phyloP scores from a whole-genome alignment of 2,113 vertebrate genomes.

The Gallinago undulata region DNA sequence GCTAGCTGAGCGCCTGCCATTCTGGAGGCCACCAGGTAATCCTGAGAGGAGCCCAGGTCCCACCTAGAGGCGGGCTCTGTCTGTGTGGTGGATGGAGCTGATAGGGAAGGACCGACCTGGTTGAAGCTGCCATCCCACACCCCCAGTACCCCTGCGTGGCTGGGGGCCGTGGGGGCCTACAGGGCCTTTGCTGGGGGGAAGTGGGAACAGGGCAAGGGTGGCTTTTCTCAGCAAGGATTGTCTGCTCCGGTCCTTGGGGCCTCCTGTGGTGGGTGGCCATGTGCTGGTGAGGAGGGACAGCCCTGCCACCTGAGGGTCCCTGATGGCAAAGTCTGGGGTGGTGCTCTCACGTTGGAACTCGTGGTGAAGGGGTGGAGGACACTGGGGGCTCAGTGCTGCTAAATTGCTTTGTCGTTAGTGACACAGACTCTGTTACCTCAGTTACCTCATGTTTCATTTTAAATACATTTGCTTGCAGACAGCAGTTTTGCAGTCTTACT shows the following conservation, averaged over 20 bases:
- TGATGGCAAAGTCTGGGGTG: fast-evolving
- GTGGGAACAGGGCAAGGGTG: neutral
- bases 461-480: constrained; percentile 17
- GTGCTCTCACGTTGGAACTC: neutral
- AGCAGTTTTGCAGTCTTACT: constrained; percentile 20
- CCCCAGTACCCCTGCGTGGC: fast-evolving
- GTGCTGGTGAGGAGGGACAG: fast-evolving
- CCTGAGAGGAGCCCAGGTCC: neutral
- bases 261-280: neutral
- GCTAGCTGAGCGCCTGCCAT: neutral
- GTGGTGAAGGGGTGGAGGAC: neutral
- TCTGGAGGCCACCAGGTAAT: neutral
- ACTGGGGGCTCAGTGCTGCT: neutral
- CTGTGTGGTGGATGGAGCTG: fast-evolving
- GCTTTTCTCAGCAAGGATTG: neutral
- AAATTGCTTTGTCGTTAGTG: constrained; percentile 1
- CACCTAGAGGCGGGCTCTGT: neutral
- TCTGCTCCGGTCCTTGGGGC: fast-evolving
- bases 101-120: neutral
- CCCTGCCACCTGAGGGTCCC: fast-evolving
- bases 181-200: fast-evolving
- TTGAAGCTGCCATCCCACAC: neutral
- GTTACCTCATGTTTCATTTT: constrained; percentile 39
- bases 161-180: neutral
- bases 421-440: neutral